These are phyloP conservation scores for Hyposoter didymator DNA, from an alignment of 2,888 invertebrate genomes.

Conservation along the genomic window DNA sequence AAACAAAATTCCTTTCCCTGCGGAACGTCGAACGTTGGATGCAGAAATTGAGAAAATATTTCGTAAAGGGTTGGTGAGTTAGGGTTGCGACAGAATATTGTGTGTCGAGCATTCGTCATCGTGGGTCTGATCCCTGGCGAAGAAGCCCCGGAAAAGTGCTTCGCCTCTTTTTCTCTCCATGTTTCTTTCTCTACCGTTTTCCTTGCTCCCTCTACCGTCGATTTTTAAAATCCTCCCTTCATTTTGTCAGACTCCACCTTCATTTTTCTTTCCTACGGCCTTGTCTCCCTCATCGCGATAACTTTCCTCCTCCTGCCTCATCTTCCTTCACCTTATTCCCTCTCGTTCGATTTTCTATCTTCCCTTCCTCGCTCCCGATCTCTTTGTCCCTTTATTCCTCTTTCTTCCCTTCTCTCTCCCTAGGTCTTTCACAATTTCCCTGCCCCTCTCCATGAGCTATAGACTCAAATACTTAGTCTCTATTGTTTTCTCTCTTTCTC, in stretches of 20 bases:
- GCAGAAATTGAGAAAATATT: conserved; percentile 23
- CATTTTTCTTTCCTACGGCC: no score
- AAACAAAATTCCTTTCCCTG: neutral
- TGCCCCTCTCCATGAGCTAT: neutral
- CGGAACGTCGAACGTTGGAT: no score
- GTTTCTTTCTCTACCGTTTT: neutral
- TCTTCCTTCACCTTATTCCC: neutral
- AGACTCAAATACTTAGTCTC: neutral
- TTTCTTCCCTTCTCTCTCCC: neutral
- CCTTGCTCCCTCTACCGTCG: no score
- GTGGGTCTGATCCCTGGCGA: conserved; percentile 54
- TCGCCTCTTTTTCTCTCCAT: neutral
- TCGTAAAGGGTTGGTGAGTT: conserved; percentile 28
- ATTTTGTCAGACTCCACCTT: no score
- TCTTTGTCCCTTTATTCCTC: neutral
- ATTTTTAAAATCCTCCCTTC: no score
- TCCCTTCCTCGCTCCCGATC: neutral
- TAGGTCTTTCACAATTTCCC: conserved; percentile 3
- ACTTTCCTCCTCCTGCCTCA: neutral
- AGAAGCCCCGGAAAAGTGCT: conserved; percentile 53
- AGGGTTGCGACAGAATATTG: conserved; percentile 26
- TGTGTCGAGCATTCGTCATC: conserved; percentile 58
- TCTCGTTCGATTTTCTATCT: neutral
- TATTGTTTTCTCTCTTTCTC: neutral
- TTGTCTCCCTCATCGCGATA: no score